Conservation (phyloP, 2,113 vertebrate genomes). For the Ciconia boyciana region DNA sequence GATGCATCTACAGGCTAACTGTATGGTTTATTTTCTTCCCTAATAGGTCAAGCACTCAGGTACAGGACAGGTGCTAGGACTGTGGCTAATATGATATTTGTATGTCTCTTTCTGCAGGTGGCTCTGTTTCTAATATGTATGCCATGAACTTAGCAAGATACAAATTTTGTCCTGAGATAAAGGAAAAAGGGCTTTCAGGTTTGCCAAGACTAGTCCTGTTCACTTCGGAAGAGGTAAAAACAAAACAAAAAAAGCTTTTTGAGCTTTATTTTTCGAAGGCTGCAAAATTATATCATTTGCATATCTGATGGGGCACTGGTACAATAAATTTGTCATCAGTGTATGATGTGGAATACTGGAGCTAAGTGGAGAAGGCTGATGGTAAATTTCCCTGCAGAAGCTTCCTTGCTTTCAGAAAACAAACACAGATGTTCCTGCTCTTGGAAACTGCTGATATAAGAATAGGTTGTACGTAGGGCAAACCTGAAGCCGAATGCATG, state of each 20-base stretch:
- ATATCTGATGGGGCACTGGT: not conserved
- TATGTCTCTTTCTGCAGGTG: conserved; percentile 71
- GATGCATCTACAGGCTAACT: not conserved
- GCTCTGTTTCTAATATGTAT: conserved; percentile 89
- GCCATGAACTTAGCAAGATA: conserved; percentile 85
- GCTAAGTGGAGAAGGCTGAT: not conserved
- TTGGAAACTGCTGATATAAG: not conserved
- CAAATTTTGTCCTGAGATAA: conserved; percentile 79
- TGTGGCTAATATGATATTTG: not conserved
- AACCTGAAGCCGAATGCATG: not conserved
- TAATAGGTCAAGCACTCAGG: not conserved
- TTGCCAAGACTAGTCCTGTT: conserved; percentile 81
- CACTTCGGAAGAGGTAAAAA: conserved; percentile 82
- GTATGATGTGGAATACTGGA: not conserved
- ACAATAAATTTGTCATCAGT: not conserved
- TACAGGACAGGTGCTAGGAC: not conserved
- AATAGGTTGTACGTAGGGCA: not conserved
- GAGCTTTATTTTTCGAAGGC: not conserved
- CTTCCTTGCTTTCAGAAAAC: not conserved
- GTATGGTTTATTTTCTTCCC: not conserved
- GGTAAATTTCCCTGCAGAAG: not conserved
- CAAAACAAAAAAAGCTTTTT: not conserved
- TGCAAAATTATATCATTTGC: not conserved
- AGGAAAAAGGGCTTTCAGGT: conserved; percentile 81
- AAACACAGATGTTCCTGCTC: not conserved